Evolutionary conservation across 2,888 invertebrate genomes (phyloP), one percentile per base, ranked within the genome.

Genomic region (Protophormia terraenovae): DNA sequence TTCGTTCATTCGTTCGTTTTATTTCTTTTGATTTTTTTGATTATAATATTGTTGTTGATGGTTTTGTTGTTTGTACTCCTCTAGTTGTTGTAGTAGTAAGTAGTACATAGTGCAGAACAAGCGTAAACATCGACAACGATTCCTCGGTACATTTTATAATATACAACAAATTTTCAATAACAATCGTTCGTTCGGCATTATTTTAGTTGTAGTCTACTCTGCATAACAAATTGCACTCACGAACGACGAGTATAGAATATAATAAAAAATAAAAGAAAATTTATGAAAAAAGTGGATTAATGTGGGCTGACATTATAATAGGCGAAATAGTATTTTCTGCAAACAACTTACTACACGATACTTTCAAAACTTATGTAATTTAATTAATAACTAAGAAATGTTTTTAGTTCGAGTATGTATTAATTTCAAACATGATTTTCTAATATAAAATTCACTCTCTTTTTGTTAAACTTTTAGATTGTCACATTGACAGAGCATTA

Each of bases 291-390:
- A 80, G 64, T 55, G 66, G 64, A 60, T 80, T 76, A 71, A 80
- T 66, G 84, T 76, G 64, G 69, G 80, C 75, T 84, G 76, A 80
- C 50, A 80, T 75, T 75, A 58, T 58, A 27, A 67, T 22, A 50
- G 6, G 55, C 45, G 19, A 58, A 64, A 67, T 50, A n/a, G n/a
- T n/a, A 64, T n/a, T 71, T 38, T 55, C 24, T 71, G 53, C 69
- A 16, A 62, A 47, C 38, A 41, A 55, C 6, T 58, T 16, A 67
- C 38, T 47, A 38, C 45, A 66, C 24, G 38, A 72, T 38, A 77
- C 71, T 19, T 81, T 45, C n/a, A 29, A 35, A 80, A 84, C 76
- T 84, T 84, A 84, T 84, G 84, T 81, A 84, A 84, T 80, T 71
- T 53, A 71, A 69, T 41, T 71, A 71, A 60, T 72, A 58, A 27